phyloP scores from a whole-genome alignment of 2,888 invertebrate genomes.

The Caenorhabditis angaria region DNA sequence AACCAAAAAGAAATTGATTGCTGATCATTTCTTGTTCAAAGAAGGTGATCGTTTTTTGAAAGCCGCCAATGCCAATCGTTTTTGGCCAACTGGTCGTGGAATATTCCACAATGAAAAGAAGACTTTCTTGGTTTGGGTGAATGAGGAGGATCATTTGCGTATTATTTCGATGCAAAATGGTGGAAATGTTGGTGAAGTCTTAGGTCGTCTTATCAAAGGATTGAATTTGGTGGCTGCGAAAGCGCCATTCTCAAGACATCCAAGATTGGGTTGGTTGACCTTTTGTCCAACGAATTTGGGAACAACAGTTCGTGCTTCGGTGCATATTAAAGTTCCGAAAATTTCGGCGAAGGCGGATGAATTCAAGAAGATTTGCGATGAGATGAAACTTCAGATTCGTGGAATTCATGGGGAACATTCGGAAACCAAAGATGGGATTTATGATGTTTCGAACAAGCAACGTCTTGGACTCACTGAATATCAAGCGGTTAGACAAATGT shows the following conservation, averaged over 20 bases:
- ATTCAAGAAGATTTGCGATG: slow-evolving; percentile 79
- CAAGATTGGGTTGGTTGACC: slow-evolving; percentile 83
- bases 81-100: slow-evolving; percentile 78
- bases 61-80: slow-evolving; percentile 43
- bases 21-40: slow-evolving; percentile 86
- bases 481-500: slow-evolving; percentile 77
- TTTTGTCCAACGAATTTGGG: slow-evolving; percentile 84
- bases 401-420: slow-evolving; percentile 80
- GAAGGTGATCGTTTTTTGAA: slow-evolving; percentile 60
- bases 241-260: slow-evolving; percentile 73
- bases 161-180: slow-evolving; percentile 81
- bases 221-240: slow-evolving; percentile 34
- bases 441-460: slow-evolving; percentile 84
- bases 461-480: slow-evolving; percentile 82
- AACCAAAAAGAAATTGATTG: slow-evolving; percentile 91
- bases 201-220: slow-evolving; percentile 44
- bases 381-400: slow-evolving; percentile 81
- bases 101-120: slow-evolving; percentile 84
- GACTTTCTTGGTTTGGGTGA: slow-evolving; percentile 86
- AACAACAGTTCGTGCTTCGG: slow-evolving; percentile 90
- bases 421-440: slow-evolving; percentile 86
- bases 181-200: slow-evolving; percentile 79
- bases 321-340: slow-evolving; percentile 86
- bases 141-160: slow-evolving; percentile 87
- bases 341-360: slow-evolving; percentile 73